phyloP scores from a whole-genome alignment of 2,797 vertebrate species.

The Sphaeramia orbicularis region DNA sequence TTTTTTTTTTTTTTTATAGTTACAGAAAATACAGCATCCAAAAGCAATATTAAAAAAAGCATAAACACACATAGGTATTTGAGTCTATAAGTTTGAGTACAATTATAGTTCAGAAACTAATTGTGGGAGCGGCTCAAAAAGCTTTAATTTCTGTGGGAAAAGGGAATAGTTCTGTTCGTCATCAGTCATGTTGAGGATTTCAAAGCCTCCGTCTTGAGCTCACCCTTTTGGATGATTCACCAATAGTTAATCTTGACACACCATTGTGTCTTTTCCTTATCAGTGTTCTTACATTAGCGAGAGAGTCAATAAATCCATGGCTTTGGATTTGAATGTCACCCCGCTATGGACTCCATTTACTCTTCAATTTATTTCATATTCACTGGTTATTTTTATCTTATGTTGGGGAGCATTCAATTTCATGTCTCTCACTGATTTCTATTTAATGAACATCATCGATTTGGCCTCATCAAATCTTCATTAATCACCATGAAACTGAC shows the following conservation, averaged over 20 bases:
- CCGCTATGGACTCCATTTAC: conserved; percentile 42
- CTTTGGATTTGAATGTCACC: conserved; percentile 53
- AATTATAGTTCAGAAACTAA: not conserved
- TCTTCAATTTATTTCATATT: conserved; percentile 62
- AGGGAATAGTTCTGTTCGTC: conserved; percentile 12
- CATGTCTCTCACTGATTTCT: conserved; percentile 61
- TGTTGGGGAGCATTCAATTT: conserved; percentile 52
- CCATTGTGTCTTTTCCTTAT: conserved; percentile 52
- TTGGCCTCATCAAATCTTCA: conserved; percentile 71
- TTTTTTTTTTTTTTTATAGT: too few species aligned
- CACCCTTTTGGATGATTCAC: conserved; percentile 45
- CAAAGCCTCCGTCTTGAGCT: conserved; percentile 23
- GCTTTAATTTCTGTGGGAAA: not conserved
- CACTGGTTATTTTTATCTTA: conserved; percentile 59
- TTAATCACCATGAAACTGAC: conserved; percentile 64
- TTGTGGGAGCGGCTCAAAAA: not conserved
- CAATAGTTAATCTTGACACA: conserved; percentile 34
- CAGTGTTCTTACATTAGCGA: conserved; percentile 39
- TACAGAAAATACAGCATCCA: too few species aligned
- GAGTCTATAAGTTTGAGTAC: too few species aligned
- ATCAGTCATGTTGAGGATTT: conserved; percentile 26
- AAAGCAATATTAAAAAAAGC: too few species aligned
- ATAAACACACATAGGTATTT: too few species aligned
- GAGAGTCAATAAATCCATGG: conserved; percentile 55
- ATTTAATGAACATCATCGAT: conserved; percentile 76